Base-by-base conservation (phyloP, 2,797 vertebrate genomes). In the Tenualosa ilisha region DNA sequence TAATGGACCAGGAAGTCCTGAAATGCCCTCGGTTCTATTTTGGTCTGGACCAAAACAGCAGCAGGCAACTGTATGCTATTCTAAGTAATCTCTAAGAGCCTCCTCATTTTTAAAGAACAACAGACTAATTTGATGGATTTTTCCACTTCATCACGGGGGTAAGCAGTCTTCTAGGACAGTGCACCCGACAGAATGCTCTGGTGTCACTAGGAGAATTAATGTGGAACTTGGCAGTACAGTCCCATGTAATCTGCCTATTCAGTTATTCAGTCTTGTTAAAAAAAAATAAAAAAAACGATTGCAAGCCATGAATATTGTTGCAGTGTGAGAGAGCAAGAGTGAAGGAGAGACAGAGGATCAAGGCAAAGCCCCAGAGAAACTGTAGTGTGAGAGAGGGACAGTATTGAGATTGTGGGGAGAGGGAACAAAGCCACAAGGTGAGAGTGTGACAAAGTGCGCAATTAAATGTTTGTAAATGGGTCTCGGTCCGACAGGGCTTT, bases 61-160 rank as follows among this genome's bases (percentile, higher is more conserved):
- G 86, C 82, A 81, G 51, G 86, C 86, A 86, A 86, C 89, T 90
- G 88, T 86, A 86, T 83, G 83, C 72, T 86, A 81, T 40, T 75
- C 68, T 43, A 75, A 72, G 68, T 17, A 17, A 75, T 37, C 68
- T 75, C 37, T 15, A 15, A 75, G 68, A 43, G 17, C 68, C 37
- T 43, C 68, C 68, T 75, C 37, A 43, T 75, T 75, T 72, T 72
- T 31, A 43, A 75, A 75, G 68, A 75, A 43, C 68, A 75, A 75
- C 68, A 40, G 68, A 75, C 68, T 75, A 5, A 43, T 75, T 75
- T 75, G 15, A 72, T 72, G 65, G 65, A 37, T 31, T 72, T 37
- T 72, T 72, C 26, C 65, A 72, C 11, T 24, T 15, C 65, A 40
- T 40, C 65, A 40, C 65, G 13, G 26, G 31, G 26, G 65, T 15